A percentile compares a stretch with the other conserved stretches of the same genome.
These are phyloP conservation scores for Lasioglossum leucozonium DNA, from an alignment of 2,888 invertebrate genomes.

Conservation along the genomic window DNA sequence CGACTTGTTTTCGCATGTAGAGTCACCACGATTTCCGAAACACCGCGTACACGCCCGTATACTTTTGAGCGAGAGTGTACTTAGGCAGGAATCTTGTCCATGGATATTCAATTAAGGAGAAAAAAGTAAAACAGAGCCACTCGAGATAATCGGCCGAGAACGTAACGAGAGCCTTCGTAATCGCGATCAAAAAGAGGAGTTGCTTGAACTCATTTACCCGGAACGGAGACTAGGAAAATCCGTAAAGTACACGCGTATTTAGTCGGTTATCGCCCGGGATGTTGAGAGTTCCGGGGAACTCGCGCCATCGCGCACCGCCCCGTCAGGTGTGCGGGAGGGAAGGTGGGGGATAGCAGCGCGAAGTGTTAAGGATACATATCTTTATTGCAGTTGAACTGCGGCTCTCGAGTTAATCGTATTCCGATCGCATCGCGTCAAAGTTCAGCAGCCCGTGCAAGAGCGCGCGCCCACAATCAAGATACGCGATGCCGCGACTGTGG, in stretches of 20 bases:
- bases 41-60: no score
- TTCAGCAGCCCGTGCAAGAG: constrained; percentile 48
- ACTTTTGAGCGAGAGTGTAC: no score
- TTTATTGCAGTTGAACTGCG: constrained; percentile 26
- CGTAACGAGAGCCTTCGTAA: not conserved
- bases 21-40: no score
- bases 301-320: not conserved
- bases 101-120: not conserved
- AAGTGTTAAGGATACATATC: constrained; percentile 30
- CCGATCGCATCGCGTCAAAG: constrained; percentile 58
- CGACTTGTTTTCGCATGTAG: no score
- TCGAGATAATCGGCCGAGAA: not conserved
- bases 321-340: not conserved
- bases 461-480: constrained; percentile 62
- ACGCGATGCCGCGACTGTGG: constrained; percentile 27
- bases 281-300: constrained; percentile 14
- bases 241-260: constrained; percentile 10
- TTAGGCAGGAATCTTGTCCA: no score
- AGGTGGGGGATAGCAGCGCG: not conserved
- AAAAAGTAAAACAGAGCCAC: not conserved
- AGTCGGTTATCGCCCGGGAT: constrained; percentile 20
- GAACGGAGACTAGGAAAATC: constrained; percentile 2
- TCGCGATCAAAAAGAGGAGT: not conserved
- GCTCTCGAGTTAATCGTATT: constrained; percentile 57
- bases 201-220: not conserved